Percentiles rank a stretch among this genome's conserved stretches.
Evolutionary conservation across 1,140 invertebrate genomes (phyloP).

Genomic region (Temnothorax nylanderi): DNA sequence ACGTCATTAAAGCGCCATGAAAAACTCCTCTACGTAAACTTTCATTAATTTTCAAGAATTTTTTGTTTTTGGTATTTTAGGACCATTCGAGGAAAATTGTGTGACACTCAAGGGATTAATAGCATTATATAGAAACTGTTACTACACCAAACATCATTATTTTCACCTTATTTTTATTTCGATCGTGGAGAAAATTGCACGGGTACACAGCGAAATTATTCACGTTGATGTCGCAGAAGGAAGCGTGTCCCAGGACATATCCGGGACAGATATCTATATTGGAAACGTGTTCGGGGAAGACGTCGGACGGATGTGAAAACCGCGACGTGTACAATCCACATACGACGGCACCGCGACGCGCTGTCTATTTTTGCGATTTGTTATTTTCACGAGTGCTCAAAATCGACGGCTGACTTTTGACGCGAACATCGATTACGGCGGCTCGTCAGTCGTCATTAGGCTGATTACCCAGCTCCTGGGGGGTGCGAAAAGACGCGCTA

Average conservation of each 20-base stretch:
- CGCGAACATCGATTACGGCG: constrained; percentile 19
- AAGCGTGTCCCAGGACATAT: not conserved
- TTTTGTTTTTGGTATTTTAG: too few relatives aligned
- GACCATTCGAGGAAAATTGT: too few relatives aligned
- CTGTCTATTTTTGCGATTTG: constrained; percentile 29
- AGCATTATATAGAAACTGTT: not conserved
- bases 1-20: too few relatives aligned
- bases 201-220: constrained; percentile 39
- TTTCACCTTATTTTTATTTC: not conserved
- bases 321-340: constrained; percentile 18
- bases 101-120: too few relatives aligned
- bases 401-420: constrained; percentile 28
- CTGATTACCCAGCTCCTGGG: constrained; percentile 27
- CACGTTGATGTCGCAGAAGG: constrained; percentile 6
- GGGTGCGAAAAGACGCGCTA: constrained; percentile 1
- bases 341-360: not conserved
- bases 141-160: not conserved
- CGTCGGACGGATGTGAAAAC: constrained; percentile 43
- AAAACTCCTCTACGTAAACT: too few relatives aligned
- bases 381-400: constrained; percentile 45
- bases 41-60: too few relatives aligned
- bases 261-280: constrained; percentile 43
- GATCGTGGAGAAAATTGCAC: not conserved
- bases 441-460: constrained; percentile 41
- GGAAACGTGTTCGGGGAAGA: constrained; percentile 34